A percentile compares a stretch with the other conserved stretches of the same genome.
Conservation (phyloP, 2,888 invertebrate species). For the Fragum sueziense region DNA sequence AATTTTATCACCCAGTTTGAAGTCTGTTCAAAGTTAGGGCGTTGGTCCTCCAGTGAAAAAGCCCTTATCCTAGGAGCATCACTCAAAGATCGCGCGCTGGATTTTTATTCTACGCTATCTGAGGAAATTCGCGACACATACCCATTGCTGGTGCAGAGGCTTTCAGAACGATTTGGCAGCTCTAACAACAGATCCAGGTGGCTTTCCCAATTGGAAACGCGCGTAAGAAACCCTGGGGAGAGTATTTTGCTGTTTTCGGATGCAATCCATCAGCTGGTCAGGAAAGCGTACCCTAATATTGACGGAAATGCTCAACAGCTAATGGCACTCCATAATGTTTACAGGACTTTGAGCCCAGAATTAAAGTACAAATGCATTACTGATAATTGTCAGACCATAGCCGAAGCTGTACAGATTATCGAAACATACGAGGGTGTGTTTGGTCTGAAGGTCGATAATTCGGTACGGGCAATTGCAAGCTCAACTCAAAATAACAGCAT, state of each 20-base stretch:
- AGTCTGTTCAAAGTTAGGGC: not conserved
- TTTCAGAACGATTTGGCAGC: not conserved
- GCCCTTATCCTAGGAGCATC: not conserved
- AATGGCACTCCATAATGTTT: not conserved
- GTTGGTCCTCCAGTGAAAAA: not conserved
- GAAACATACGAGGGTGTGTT: conserved; percentile 10
- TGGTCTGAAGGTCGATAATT: not conserved
- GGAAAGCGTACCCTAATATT: not conserved
- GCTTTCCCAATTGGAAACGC: not conserved
- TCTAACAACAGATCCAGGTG: not conserved
- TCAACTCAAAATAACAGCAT: not conserved
- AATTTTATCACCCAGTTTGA: conserved; percentile 14
- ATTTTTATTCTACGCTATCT: not conserved
- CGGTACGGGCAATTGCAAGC: not conserved
- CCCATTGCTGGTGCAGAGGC: not conserved
- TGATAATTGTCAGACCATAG: not conserved
- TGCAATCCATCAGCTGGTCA: not conserved
- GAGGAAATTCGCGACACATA: not conserved
- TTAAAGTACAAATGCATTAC: not conserved
- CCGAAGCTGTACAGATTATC: conserved; percentile 1
- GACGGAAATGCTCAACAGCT: not conserved
- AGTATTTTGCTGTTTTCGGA: not conserved
- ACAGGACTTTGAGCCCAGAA: not conserved
- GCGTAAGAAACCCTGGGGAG: not conserved
- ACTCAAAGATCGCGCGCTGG: not conserved